phyloP scores from a whole-genome alignment of 2,888 invertebrate species.

The Pecten maximus region DNA sequence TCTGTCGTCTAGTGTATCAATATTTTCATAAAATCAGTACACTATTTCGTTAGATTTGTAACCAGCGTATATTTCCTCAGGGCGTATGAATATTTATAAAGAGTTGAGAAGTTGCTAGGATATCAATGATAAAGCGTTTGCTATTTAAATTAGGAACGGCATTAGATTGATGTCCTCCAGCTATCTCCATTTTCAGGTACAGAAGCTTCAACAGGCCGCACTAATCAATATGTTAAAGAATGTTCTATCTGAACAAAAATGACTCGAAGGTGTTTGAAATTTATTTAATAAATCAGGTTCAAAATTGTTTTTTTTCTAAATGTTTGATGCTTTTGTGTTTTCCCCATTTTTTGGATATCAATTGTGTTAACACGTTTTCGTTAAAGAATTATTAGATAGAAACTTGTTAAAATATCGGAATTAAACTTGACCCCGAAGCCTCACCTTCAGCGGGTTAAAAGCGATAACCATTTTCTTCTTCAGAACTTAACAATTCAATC shows the following conservation, averaged over 20 bases:
- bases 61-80: neutral
- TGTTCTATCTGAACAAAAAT: neutral
- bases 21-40: neutral
- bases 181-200: neutral
- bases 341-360: neutral
- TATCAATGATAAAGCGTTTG: neutral
- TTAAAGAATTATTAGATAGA: neutral
- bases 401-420: neutral
- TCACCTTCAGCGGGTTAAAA: neutral
- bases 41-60: neutral
- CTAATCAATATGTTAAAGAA: neutral
- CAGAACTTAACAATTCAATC: neutral
- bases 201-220: neutral
- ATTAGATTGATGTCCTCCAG: neutral
- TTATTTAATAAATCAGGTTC: neutral
- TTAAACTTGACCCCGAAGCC: neutral
- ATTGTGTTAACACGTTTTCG: neutral
- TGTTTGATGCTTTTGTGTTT: neutral
- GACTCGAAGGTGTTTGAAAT: neutral
- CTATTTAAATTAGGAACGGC: neutral
- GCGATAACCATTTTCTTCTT: neutral
- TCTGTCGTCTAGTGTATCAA: neutral
- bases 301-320: neutral
- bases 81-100: conserved; percentile 3
- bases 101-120: neutral